Evolutionary conservation across 1,140 invertebrate species (phyloP), one percentile per base, ranked within the genome.

Genomic region (Philaenus spumarius): DNA sequence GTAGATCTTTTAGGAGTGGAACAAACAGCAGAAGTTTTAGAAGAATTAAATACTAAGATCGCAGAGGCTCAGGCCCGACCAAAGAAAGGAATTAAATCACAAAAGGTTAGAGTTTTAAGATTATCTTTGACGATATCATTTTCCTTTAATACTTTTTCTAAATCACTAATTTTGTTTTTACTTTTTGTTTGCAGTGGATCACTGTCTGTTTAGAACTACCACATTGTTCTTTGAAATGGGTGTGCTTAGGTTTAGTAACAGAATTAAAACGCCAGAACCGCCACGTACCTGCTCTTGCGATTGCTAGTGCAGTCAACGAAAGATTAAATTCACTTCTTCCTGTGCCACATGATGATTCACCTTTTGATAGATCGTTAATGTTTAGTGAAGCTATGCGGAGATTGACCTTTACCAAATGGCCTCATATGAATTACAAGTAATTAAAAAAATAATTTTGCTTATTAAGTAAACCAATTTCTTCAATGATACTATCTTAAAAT

Each of bases 341-440:
- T 53, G 70, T 45, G 71, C 50, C 73, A 72, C 20, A 43, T n/a
- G 52, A 48, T 55, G 48, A 22, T 20, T 61, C 63, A 59, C 64
- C 74, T 70, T 63, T 80, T 50, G 81, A 85, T 59, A 78, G 84
- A 61, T 80, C 81, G 6, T 77, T 87, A 22, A 95, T 97, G 93
- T 93, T 90, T 70, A 94, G 89, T 60, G 93, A 97, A 75, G 88
- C 89, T 1, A 86, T 90, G 43, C 79, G 93, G 39, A 78, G 89
- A 61, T 86, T 93, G 67, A 95, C 93, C 0, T 97, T 95, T 73
- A 84, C 83, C 59, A 85, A 89, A 70, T 97, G 93, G 93, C 93
- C 93, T 39, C 93, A 96, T 69, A 94, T 93, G 90, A 92, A 94
- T 75, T 95, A 95, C 75, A 95, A 94, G 89, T 93, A 77, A 76